Base-by-base conservation (phyloP, 2,797 vertebrate species). In the Sciurus vulgaris region DNA sequence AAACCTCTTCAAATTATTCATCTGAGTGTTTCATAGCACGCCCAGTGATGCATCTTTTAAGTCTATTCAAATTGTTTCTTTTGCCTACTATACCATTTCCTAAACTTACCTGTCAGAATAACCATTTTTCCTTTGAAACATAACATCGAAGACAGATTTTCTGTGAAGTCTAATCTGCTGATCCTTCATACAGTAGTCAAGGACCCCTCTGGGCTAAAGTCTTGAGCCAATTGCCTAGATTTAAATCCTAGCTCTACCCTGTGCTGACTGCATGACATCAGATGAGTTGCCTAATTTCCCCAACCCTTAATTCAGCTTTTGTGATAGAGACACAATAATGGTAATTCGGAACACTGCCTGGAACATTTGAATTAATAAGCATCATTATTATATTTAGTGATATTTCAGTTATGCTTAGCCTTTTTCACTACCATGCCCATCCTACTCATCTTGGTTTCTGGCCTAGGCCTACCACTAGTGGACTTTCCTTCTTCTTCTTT, bases 301-400 rank as follows among this genome's bases (percentile, higher is more conserved):
- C 51, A 28, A 30, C 17, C 15, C 13, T 92, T 73, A 70, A 54
- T 77, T 92, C 14, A 18, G 41, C n/a, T 24, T 72, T 49, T 82
- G 33, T 85, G 54, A 76, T 82, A 69, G 11, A 86, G 35, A 56
- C 81, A 77, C 20, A 83, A 74, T 73, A 69, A 76, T 47, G 33
- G 22, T n/a, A 54, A 83, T 33, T 89, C 78, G 88, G 26, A 76
- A 35, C 24, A 72, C 15, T 81, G 0, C 6, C 18, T 91, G 63
- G 28, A 91, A 79, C 47, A 67, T 67, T 65, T 90, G 85, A 59
- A 65, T 91, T 65, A 74, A 74, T 74, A 44, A 92, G 74, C 56
- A 83, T 47, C 51, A 74, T n/a, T 44, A 65, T 51, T 87, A 10
- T n/a, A 26, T 54, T 38, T 33, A 86, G 47, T 94, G 26, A 72